A percentile compares a stretch with the other conserved stretches of the same genome.
phyloP scores from a whole-genome alignment of 2,113 vertebrate genomes.

The Aix galericulata region DNA sequence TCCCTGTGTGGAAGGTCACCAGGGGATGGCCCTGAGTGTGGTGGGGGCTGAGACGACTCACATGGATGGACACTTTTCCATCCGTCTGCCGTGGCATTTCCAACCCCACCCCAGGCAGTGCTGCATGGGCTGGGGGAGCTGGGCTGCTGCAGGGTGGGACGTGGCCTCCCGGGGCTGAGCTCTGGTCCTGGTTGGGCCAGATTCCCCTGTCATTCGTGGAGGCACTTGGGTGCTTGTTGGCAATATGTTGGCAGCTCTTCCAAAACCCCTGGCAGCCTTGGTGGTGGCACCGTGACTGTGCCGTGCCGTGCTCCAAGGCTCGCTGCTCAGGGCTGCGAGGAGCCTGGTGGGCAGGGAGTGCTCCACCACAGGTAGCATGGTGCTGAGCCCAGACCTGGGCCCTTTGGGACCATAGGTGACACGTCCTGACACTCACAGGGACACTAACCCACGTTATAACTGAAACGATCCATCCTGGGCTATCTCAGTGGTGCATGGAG shows the following conservation, averaged over 20 bases:
- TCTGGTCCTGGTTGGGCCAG: not conserved
- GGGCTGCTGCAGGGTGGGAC: not conserved
- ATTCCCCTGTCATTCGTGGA: not conserved
- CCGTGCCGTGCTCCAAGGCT: not conserved
- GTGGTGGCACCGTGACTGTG: not conserved
- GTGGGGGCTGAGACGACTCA: not conserved
- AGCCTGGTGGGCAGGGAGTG: not conserved
- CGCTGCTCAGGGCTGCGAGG: not conserved
- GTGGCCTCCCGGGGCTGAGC: not conserved
- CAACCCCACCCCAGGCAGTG: too few species aligned
- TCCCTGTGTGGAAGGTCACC: not conserved
- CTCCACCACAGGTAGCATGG: fast-evolving
- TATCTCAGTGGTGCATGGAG: too few species aligned
- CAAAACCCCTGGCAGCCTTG: not conserved
- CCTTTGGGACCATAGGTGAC: not conserved
- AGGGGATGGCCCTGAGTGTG: not conserved
- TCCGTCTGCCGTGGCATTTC: not conserved
- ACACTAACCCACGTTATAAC: not conserved
- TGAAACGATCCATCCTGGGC: not conserved
- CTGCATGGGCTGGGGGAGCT: not conserved
- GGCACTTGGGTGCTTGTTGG: not conserved
- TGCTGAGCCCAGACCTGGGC: not conserved
- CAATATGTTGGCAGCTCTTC: not conserved
- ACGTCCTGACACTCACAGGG: not conserved
- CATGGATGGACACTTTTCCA: not conserved